A percentile compares a stretch with the other conserved stretches of the same genome.
Evolutionary conservation across 2,797 vertebrate genomes (phyloP).

Genomic region (Tympanoctomys barrerae): DNA sequence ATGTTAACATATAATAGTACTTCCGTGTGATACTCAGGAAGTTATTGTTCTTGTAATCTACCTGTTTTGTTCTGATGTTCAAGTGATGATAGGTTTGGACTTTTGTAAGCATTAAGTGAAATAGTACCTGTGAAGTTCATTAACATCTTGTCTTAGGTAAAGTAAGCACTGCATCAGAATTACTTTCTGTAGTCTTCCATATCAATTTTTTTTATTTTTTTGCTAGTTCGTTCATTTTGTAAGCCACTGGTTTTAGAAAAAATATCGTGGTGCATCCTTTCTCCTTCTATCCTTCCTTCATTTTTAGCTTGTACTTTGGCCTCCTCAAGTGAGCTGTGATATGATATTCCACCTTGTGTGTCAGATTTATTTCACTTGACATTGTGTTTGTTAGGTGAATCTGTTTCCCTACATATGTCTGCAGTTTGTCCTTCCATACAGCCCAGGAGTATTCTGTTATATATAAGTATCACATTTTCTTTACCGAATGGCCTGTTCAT

Average conservation of each 20-base stretch:
- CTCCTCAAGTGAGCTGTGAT: not conserved
- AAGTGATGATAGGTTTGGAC: not conserved
- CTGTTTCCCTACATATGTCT: not conserved
- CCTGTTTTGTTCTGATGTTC: not conserved
- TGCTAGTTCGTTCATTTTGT: not conserved
- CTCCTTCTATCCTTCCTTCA: not conserved
- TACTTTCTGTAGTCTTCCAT: not conserved
- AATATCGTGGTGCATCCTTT: not conserved
- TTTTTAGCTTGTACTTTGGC: not conserved
- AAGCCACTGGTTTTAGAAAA: not conserved
- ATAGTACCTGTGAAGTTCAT: no score
- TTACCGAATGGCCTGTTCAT: not conserved
- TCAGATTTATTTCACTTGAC: not conserved
- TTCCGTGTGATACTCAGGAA: not conserved
- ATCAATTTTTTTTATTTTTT: not conserved
- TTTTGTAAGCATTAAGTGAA: not conserved
- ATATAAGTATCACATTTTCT: not conserved
- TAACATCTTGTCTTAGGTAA: not conserved
- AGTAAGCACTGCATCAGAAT: not conserved
- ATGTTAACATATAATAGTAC: not conserved
- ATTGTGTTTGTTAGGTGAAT: not conserved
- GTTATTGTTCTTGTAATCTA: not conserved
- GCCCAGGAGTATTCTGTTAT: not conserved
- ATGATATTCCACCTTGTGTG: not conserved
- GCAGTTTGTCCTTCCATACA: not conserved